Conservation (phyloP, 1,140 invertebrate genomes). For the Platorchestia sp. region DNA sequence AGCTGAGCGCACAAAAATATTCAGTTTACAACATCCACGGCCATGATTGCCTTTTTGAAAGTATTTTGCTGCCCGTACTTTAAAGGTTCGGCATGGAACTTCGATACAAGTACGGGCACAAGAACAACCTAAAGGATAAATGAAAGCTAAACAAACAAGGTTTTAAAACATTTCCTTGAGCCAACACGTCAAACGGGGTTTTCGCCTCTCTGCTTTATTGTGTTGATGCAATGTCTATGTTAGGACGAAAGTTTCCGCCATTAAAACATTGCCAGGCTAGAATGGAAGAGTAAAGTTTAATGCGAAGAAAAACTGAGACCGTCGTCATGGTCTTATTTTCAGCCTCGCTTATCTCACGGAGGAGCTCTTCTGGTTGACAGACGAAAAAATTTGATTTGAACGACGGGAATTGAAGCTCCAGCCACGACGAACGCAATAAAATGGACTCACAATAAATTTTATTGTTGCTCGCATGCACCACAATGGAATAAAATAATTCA, state of each 20-base stretch:
- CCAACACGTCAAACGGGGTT: not conserved
- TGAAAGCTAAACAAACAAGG: no score
- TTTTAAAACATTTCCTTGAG: not conserved
- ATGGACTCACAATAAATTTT: not conserved
- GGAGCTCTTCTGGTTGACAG: not conserved
- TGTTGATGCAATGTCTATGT: not conserved
- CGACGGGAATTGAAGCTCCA: not conserved
- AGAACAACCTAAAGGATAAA: no score
- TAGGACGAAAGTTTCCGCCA: not conserved
- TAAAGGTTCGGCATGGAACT: no score
- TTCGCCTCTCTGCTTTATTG: not conserved
- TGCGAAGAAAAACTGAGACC: not conserved
- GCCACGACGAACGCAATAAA: not conserved
- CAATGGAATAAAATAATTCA: not conserved
- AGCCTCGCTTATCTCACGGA: not conserved
- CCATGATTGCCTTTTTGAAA: no score
- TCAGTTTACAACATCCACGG: no score
- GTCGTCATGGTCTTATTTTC: not conserved
- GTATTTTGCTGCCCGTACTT: no score
- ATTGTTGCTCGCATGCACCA: not conserved
- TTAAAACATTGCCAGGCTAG: not conserved
- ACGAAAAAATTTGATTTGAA: not conserved
- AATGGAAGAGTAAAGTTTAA: not conserved
- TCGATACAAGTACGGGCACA: no score
- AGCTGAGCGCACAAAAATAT: no score